Evolutionary conservation across 2,797 vertebrate genomes (phyloP).

Genomic region (Acanthopagrus latus): DNA sequence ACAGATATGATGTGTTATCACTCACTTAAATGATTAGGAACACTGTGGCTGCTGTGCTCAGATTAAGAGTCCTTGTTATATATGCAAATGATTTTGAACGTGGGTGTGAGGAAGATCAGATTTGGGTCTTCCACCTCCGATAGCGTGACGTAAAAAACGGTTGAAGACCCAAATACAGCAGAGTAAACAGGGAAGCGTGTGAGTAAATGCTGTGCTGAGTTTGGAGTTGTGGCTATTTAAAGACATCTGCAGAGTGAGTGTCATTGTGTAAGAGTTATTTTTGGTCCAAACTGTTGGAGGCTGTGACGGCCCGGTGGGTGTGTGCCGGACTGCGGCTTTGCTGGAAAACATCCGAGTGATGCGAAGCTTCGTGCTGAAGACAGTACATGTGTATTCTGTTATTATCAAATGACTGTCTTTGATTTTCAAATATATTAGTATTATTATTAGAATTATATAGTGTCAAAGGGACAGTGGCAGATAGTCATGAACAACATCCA

Average conservation of each 20-base stretch:
- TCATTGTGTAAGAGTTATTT: slow-evolving; percentile 5
- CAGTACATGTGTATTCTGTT: neutral
- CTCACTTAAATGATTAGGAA: no score
- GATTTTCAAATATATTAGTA: no score
- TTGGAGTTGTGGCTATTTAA: slow-evolving; percentile 1
- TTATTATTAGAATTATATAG: no score
- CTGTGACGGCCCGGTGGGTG: slow-evolving; percentile 4
- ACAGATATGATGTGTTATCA: neutral
- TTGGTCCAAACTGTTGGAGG: neutral
- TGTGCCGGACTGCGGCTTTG: neutral
- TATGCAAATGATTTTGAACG: neutral
- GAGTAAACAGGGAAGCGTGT: neutral
- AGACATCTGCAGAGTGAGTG: neutral
- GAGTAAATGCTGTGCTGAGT: neutral
- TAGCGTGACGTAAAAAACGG: neutral
- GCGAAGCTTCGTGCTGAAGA: neutral
- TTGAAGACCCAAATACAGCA: neutral
- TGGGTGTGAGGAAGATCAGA: neutral
- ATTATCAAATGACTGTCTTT: neutral
- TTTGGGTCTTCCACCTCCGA: neutral
- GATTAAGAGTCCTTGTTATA: neutral
- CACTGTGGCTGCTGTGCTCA: no score
- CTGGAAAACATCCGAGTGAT: neutral
- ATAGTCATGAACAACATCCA: neutral
- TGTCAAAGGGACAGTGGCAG: neutral